Evolutionary conservation across 1,140 invertebrate genomes (phyloP), one percentile per base, ranked within the genome.

Genomic region (Microplitis mediator): DNA sequence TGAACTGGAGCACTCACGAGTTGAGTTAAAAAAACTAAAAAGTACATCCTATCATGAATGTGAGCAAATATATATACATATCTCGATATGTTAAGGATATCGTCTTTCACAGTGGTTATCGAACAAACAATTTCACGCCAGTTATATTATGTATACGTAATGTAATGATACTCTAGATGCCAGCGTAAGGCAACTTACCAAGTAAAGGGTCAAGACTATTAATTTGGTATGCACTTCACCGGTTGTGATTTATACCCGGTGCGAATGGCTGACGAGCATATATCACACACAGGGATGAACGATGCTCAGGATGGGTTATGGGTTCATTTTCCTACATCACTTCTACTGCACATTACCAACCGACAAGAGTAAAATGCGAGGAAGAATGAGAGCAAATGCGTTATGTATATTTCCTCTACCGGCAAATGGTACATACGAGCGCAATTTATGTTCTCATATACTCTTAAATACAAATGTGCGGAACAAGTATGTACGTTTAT

Each of bases 311-410:
- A 80, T 77, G 77, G 76, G 74, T 74, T 79, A 75, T 68, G 74
- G 77, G 73, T 80, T 77, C 79, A 80, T 82, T 82, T 82, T 78
- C 73, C 74, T 62, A 72, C 72, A 13, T 35, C 32, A n/a, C 60
- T 13, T n/a, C 60, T 13, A 35, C 11, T 35, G 31, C 16, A 11
- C 4, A 9, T 3, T 34, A 23, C 3, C n/a, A 23, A 67, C 8
- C 9, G 0, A 36, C 14, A 14, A 63, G 32, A 63, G 36, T 65
- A 16, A 31, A 45, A 67, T 36, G 6, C 32, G 39, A 16, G 45
- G 13, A 36, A 13, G 35, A n/a, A 64, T 8, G 62, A 64, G 6
- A 45, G 36, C 8, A 36, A 54, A 54, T 31, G 56, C 9, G 23
- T 35, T 23, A 8, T 64, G 35, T 64, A 35, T 23, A 23, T 23